phyloP scores from a whole-genome alignment of 2,113 vertebrate genomes.

The Zosterops borbonicus region DNA sequence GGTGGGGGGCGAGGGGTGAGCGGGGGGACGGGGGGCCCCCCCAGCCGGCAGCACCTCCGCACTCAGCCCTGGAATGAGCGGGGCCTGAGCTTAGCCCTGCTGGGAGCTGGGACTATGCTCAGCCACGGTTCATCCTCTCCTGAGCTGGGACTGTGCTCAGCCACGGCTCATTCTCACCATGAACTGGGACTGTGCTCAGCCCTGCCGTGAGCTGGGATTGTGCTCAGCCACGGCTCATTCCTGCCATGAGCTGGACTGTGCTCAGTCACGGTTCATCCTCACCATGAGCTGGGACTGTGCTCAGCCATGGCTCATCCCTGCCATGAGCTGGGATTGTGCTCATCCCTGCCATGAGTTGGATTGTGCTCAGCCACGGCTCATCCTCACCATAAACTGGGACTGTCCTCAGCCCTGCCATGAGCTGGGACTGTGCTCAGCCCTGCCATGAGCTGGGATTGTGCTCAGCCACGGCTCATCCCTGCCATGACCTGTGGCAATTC shows the following conservation, averaged over 20 bases:
- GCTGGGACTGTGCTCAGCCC: too few species aligned
- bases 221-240: not conserved
- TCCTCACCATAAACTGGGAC: too few species aligned
- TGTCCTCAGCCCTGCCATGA: not conserved
- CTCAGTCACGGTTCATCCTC: too few species aligned
- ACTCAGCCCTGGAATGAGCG: not conserved
- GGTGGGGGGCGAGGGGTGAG: too few species aligned
- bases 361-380: rapidly evolving
- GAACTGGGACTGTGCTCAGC: not conserved
- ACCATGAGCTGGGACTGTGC: rapidly evolving
- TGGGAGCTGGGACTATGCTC: rapidly evolving
- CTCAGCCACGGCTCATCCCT: rapidly evolving
- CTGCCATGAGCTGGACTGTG: too few species aligned
- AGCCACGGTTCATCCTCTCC: not conserved
- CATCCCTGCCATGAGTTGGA: too few species aligned
- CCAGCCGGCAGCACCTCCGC: rapidly evolving
- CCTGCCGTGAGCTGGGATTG: not conserved
- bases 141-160: too few species aligned
- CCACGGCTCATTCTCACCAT: too few species aligned
- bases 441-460: rapidly evolving
- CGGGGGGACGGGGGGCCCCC: not conserved
- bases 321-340: rapidly evolving
- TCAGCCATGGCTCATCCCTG: rapidly evolving
- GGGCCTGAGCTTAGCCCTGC: not conserved
- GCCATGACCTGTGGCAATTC: not conserved